Conservation (phyloP, 2,888 invertebrate species). For the Hemicrepidius hirtus region DNA sequence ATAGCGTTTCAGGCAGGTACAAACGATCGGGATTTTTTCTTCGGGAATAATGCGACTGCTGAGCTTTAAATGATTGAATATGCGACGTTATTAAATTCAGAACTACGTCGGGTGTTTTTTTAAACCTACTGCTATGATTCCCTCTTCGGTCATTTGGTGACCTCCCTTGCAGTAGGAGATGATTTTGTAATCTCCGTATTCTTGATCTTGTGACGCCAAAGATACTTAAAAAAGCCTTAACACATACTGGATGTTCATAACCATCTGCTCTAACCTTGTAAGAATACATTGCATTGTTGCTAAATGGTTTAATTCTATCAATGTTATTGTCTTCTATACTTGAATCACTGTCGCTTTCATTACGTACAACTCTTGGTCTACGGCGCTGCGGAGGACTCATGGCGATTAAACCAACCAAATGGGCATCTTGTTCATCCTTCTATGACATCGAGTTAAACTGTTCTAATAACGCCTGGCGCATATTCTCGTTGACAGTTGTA, state of each 20-base stretch:
- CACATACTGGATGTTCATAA: slow-evolving; percentile 18
- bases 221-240: slow-evolving; percentile 18
- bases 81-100: slow-evolving; percentile 7
- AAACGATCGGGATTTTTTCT: slow-evolving; percentile 16
- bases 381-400: slow-evolving; percentile 5
- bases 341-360: slow-evolving; percentile 9
- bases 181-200: slow-evolving; percentile 10
- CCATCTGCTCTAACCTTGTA: slow-evolving; percentile 5
- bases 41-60: slow-evolving; percentile 18
- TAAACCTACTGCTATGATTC: not conserved
- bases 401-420: slow-evolving; percentile 15
- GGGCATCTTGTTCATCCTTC: slow-evolving; percentile 25
- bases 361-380: slow-evolving; percentile 1
- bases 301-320: slow-evolving; percentile 15
- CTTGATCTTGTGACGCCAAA: slow-evolving; percentile 6
- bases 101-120: not conserved
- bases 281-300: slow-evolving; percentile 7
- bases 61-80: slow-evolving; percentile 2
- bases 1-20: slow-evolving; percentile 20
- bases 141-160: slow-evolving; percentile 2
- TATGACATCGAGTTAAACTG: slow-evolving; percentile 22
- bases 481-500: slow-evolving; percentile 6
- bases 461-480: slow-evolving; percentile 11
- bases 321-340: not conserved
- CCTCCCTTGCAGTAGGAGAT: not conserved